Evolutionary conservation across 2,797 vertebrate species (phyloP).

Genomic region (Setipinna tenuifilis): DNA sequence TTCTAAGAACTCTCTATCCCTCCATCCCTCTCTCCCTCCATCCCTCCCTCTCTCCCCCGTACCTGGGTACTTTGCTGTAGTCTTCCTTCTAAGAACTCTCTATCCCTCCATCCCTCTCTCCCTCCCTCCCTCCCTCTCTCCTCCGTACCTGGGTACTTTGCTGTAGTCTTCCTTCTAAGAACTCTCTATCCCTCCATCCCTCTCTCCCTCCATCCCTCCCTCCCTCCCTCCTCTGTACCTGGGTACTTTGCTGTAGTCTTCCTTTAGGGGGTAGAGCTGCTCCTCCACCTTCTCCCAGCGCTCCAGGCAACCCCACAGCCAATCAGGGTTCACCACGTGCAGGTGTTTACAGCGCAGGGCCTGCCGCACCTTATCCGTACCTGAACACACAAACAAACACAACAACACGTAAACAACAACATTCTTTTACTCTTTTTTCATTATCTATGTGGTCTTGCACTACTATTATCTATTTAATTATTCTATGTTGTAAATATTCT

Average conservation of each 20-base stretch:
- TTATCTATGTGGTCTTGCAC: too few species aligned
- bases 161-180: too few species aligned
- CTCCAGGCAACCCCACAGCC: slow-evolving; percentile 97
- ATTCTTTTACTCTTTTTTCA: too few species aligned
- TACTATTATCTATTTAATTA: too few species aligned
- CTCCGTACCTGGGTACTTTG: background rate
- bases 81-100: too few species aligned
- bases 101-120: background rate
- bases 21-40: background rate
- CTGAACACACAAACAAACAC: slow-evolving; percentile 62
- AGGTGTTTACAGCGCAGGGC: slow-evolving; percentile 88
- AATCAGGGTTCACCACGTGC: slow-evolving; percentile 92
- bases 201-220: background rate
- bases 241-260: slow-evolving; percentile 81
- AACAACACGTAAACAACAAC: background rate
- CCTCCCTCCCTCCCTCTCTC: background rate
- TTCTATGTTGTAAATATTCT: background rate
- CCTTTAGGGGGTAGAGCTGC: slow-evolving; percentile 89
- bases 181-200: background rate
- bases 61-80: background rate
- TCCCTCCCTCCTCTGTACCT: background rate
- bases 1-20: background rate
- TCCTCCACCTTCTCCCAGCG: slow-evolving; percentile 97
- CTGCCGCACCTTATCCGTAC: slow-evolving; percentile 96
- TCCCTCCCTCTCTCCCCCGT: background rate